Conservation (phyloP, 2,888 invertebrate genomes). For the Chloroclystis v-ata region DNA sequence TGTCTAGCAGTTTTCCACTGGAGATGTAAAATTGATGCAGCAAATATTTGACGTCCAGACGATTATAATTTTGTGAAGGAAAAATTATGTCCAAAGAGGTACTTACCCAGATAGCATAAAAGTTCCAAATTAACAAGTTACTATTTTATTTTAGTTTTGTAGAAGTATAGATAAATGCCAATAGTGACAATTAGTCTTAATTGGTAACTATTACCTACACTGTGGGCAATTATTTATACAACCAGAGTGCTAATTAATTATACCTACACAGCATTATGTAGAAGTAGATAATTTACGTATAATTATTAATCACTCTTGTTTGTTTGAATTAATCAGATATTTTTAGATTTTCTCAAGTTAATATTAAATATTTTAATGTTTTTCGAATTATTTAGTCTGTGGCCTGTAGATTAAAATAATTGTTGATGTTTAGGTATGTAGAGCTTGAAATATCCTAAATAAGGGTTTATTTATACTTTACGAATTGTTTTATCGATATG, state of each 20-base stretch:
- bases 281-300: background rate
- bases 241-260: background rate
- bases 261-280: conserved; percentile 1
- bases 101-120: background rate
- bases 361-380: background rate
- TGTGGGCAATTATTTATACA: too few relatives aligned
- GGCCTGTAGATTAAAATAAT: background rate
- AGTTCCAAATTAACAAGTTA: conserved; percentile 4
- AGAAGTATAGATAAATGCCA: too few relatives aligned
- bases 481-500: background rate
- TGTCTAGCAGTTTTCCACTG: too few relatives aligned
- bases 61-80: too few relatives aligned
- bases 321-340: background rate
- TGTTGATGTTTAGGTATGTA: too few relatives aligned
- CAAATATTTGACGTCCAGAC: too few relatives aligned
- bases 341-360: background rate
- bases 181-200: too few relatives aligned
- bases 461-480: too few relatives aligned
- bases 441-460: too few relatives aligned
- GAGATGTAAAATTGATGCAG: too few relatives aligned
- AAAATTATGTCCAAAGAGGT: background rate
- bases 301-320: background rate
- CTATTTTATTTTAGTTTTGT: background rate
- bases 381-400: background rate
- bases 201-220: too few relatives aligned